phyloP scores from a whole-genome alignment of 2,797 vertebrate genomes.

The Megalops cyprinoides region DNA sequence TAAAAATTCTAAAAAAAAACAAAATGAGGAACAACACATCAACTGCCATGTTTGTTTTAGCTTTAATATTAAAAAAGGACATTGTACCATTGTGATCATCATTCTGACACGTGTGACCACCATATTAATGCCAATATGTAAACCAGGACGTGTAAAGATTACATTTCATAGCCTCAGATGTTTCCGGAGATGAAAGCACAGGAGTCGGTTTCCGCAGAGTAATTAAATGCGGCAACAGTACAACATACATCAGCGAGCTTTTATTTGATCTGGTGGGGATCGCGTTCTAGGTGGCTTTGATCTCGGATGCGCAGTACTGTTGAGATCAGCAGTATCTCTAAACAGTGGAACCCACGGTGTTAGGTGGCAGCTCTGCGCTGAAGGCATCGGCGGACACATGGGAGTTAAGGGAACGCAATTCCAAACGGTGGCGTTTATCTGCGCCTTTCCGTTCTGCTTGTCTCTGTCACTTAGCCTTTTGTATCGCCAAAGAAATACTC shows the following conservation, averaged over 20 bases:
- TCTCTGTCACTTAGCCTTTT: neutral
- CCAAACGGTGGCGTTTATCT: neutral
- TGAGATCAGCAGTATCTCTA: constrained; percentile 37
- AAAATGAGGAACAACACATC: neutral
- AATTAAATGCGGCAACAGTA: neutral
- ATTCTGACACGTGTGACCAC: neutral
- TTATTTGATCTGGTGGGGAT: constrained; percentile 50
- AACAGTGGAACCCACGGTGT: neutral
- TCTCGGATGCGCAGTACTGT: constrained; percentile 39
- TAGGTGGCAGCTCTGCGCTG: constrained; percentile 31
- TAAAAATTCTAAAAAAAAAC: neutral
- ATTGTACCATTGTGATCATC: neutral
- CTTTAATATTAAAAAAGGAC: neutral
- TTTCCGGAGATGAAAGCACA: neutral
- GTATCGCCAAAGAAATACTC: neutral
- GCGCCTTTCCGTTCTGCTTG: neutral
- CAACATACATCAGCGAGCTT: constrained; percentile 33
- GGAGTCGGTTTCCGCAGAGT: neutral
- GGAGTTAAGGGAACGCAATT: neutral
- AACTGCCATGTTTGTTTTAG: no score
- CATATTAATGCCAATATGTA: neutral
- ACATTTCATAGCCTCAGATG: neutral
- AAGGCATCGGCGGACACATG: neutral
- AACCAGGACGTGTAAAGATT: neutral
- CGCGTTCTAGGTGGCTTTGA: constrained; percentile 49